Evolutionary conservation across 64 coral and sea anemone species (phyloP).

Genomic region (Hydrozoanthus tunicans): DNA sequence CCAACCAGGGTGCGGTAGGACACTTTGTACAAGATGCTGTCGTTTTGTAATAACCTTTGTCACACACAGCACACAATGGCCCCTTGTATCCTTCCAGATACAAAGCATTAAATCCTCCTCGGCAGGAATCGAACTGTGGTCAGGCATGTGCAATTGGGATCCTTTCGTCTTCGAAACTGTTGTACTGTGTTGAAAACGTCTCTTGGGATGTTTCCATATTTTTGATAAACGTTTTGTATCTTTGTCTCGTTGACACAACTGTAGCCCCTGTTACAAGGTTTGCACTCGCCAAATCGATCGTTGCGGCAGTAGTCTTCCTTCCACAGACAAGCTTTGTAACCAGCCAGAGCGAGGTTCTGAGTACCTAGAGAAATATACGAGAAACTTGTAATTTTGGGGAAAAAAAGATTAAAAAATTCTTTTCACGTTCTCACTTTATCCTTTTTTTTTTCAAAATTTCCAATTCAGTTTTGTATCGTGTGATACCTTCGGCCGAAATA

Average conservation of each 20-base stretch:
- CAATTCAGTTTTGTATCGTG: too few relatives aligned
- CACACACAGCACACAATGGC: background rate
- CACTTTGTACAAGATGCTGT: constrained; percentile 53
- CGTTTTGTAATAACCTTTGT: constrained; percentile 20
- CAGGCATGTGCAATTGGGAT: background rate
- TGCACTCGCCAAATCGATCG: background rate
- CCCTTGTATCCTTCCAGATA: background rate
- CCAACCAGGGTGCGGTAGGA: constrained; percentile 48
- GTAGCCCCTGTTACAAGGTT: background rate
- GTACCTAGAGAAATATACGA: too few relatives aligned
- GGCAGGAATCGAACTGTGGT: background rate
- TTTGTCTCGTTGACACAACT: constrained; percentile 18
- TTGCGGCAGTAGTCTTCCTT: background rate
- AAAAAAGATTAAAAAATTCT: too few relatives aligned
- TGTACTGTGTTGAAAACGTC: background rate
- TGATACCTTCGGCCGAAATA: too few relatives aligned
- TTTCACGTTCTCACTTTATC: too few relatives aligned
- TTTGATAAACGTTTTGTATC: background rate
- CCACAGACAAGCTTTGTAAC: background rate
- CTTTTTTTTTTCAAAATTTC: too few relatives aligned
- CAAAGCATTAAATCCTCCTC: background rate
- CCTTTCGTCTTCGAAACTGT: background rate
- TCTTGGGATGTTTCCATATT: background rate
- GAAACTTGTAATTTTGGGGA: too few relatives aligned
- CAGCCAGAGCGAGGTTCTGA: background rate